phyloP scores from a whole-genome alignment of 2,888 invertebrate genomes.

The Camptogramma bilineatum region DNA sequence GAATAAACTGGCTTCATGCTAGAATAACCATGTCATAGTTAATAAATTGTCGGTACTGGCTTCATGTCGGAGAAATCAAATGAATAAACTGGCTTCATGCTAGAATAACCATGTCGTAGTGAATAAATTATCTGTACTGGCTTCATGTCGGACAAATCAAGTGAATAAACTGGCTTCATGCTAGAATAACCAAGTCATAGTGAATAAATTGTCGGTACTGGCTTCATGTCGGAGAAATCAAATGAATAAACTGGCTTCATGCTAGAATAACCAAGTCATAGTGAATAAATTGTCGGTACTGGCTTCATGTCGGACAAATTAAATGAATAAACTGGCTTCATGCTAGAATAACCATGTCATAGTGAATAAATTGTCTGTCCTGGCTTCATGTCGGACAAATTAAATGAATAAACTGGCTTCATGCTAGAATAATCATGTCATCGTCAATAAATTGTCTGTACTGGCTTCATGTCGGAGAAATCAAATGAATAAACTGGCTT shows the following conservation, averaged over 20 bases:
- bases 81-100: constrained; percentile 1
- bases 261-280: not conserved
- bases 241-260: not conserved
- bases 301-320: not conserved
- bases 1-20: not conserved
- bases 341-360: not conserved
- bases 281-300: no score
- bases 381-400: not conserved
- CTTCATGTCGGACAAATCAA: not conserved
- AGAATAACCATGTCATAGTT: no score
- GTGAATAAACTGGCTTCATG: not conserved
- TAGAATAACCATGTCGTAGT: not conserved
- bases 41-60: not conserved
- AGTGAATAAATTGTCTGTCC: not conserved
- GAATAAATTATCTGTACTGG: not conserved
- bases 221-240: not conserved
- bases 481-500: not conserved
- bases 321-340: not conserved
- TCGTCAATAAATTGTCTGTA: not conserved
- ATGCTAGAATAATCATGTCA: not conserved
- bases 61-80: not conserved
- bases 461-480: not conserved
- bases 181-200: not conserved
- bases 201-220: not conserved
- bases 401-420: not conserved